Evolutionary conservation across 2,797 vertebrate species (phyloP), one percentile per base, ranked within the genome.

Genomic region (Forpus xanthops): DNA sequence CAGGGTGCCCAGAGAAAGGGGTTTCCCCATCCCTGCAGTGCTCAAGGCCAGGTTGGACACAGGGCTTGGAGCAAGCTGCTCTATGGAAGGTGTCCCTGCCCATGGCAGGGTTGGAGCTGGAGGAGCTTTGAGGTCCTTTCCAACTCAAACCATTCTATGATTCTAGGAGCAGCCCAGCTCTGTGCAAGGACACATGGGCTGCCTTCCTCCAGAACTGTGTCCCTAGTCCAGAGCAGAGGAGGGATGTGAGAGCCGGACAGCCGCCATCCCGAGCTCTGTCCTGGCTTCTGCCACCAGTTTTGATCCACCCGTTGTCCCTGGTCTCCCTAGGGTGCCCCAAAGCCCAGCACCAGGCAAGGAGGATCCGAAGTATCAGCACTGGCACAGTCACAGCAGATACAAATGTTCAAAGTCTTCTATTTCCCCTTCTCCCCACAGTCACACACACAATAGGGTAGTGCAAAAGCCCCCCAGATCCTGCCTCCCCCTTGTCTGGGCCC

Each of bases 361-460:
- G 41, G 33, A 12, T 33, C 47, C 28, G 9, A 55, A 31, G 24
- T 45, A 23, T 31, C 50, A 49, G 61, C 67, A 62, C 23, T 1
- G 6, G 42, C 64, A 71, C 55, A 44, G 66, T n/a, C 9, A 8
- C 28, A 66, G n/a, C 0, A 2, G 19, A 58, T 7, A 18, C 2
- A 56, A 58, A 47, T 0, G 2, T 30, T 21, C 0, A 0, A 55
- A 94, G 35, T 6, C 39, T 58, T 16, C 58, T 45, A 37, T 24
- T 53, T 80, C 25, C 67, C 20, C 31, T 94, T n/a, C 27, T 91
- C 12, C 4, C 25, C 47, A 61, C 52, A 49, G n/a, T 10, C 41
- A 64, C n/a, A 41, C 2, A 10, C 33, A 41, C 49, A 61, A 6
- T 0, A 1, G 27, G 42, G 20, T 0, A 1, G 12, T 56, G 23